Percentiles rank a stretch among this genome's conserved stretches.
These are phyloP conservation scores for Autographa gamma DNA, from an alignment of 2,888 invertebrate genomes.

Conservation along the genomic window DNA sequence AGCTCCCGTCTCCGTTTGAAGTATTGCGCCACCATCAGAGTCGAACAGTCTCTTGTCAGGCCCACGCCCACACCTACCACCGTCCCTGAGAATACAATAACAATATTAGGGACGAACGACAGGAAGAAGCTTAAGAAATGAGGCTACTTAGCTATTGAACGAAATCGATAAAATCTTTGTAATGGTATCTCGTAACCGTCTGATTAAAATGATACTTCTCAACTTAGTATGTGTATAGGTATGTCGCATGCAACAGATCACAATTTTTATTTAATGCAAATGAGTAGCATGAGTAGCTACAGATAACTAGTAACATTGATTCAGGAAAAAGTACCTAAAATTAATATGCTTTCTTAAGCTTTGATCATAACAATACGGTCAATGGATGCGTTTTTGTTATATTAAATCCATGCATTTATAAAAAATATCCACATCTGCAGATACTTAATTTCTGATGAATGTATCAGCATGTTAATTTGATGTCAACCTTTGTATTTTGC, in stretches of 20 bases:
- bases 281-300: too few species aligned
- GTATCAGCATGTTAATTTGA: too few species aligned
- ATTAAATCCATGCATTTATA: too few species aligned
- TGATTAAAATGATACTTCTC: not conserved
- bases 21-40: conserved; percentile 97
- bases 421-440: too few species aligned
- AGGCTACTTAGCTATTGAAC: not conserved
- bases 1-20: conserved; percentile 95
- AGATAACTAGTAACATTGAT: not conserved
- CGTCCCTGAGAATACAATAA: conserved; percentile 80
- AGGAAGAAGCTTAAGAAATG: not conserved
- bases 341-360: too few species aligned
- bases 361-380: too few species aligned
- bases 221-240: not conserved
- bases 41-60: conserved; percentile 95
- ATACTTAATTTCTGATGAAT: too few species aligned
- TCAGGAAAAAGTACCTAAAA: not conserved
- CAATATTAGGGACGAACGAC: not conserved
- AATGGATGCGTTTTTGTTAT: too few species aligned
- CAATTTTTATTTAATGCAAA: not conserved
- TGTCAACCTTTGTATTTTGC: too few species aligned
- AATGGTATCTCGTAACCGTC: not conserved
- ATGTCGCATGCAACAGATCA: not conserved
- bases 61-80: conserved; percentile 95
- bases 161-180: conserved; percentile 4